These are phyloP conservation scores for Sinotaia quadrata DNA, from an alignment of 2,888 invertebrate species.

Conservation along the genomic window DNA sequence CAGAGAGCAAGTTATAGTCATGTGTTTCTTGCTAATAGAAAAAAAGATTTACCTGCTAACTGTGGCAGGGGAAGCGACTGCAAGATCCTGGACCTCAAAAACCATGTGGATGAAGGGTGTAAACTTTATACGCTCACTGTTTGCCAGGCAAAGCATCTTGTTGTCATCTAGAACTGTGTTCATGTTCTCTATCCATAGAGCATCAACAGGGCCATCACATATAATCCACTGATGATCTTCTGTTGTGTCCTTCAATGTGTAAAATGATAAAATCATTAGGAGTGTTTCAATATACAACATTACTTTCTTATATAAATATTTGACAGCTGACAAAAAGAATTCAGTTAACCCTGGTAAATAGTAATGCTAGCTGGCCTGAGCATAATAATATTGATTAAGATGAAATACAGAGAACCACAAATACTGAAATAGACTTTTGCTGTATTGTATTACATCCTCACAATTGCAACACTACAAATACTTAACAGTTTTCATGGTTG, in stretches of 20 bases:
- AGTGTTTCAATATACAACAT: too few relatives aligned
- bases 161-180: constrained; percentile 94
- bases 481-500: too few relatives aligned
- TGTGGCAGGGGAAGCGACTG: constrained; percentile 93
- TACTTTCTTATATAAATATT: too few relatives aligned
- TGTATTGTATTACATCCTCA: not conserved
- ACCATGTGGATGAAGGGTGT: constrained; percentile 91
- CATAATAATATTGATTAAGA: too few relatives aligned
- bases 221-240: constrained; percentile 89
- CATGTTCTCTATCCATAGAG: constrained; percentile 95
- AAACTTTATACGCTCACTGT: constrained; percentile 91
- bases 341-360: too few relatives aligned
- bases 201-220: constrained; percentile 91
- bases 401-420: too few relatives aligned
- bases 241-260: constrained; percentile 69
- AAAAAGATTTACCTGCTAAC: constrained; percentile 78
- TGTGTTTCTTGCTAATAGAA: too few relatives aligned
- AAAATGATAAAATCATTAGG: too few relatives aligned
- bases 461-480: not conserved
- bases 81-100: constrained; percentile 83
- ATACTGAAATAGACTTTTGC: too few relatives aligned
- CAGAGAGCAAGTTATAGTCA: too few relatives aligned
- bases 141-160: constrained; percentile 92
- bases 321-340: too few relatives aligned
- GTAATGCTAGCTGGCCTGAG: too few relatives aligned